A percentile compares a stretch with the other conserved stretches of the same genome.
These are phyloP conservation scores for Rhinolophus sinicus DNA, from an alignment of 2,113 vertebrate genomes.

Conservation along the genomic window DNA sequence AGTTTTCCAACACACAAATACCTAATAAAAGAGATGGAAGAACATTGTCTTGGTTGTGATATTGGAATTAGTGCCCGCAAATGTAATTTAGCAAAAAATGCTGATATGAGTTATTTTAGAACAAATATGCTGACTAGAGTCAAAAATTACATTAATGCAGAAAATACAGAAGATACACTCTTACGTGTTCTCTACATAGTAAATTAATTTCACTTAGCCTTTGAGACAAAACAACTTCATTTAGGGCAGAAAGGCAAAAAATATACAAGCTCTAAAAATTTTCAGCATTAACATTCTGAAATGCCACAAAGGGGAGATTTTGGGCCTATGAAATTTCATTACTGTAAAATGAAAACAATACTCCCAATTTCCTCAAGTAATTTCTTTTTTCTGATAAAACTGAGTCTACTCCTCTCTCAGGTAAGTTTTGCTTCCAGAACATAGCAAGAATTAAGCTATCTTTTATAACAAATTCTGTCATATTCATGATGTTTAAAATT, in stretches of 20 bases:
- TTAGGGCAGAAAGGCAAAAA: neutral
- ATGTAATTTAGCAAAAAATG: neutral
- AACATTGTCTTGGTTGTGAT: neutral
- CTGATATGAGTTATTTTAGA: neutral
- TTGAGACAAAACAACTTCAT: neutral
- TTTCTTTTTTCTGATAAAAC: neutral
- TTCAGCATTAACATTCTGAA: conserved; percentile 3
- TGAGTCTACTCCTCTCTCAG: neutral
- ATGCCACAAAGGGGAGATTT: neutral
- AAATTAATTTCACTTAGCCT: neutral
- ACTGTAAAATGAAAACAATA: neutral
- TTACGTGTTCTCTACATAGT: neutral
- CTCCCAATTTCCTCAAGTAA: neutral
- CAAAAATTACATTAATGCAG: neutral
- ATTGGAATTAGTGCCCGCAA: neutral
- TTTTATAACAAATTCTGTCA: neutral
- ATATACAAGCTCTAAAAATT: neutral
- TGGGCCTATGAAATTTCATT: neutral
- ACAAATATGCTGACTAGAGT: neutral
- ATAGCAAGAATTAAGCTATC: neutral
- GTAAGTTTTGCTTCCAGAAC: neutral
- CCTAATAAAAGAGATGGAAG: neutral
- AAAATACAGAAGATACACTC: neutral
- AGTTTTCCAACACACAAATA: neutral
- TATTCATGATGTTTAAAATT: neutral